These are phyloP conservation scores for Anguilla anguilla DNA, from an alignment of 2,797 vertebrate species.

Conservation along the genomic window DNA sequence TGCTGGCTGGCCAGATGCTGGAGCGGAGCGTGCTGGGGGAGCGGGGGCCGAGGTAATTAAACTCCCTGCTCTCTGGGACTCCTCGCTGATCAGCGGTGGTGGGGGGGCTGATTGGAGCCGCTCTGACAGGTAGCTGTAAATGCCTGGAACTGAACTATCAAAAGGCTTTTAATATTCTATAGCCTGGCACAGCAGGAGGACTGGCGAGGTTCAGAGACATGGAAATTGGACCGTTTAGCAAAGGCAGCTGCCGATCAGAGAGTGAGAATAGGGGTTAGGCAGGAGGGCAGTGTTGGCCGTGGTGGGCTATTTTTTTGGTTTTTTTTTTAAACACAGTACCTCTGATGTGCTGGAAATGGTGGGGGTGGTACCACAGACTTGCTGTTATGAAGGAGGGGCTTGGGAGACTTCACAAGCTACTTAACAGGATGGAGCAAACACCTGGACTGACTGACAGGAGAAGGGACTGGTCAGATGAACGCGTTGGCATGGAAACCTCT, in stretches of 20 bases:
- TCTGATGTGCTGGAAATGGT: background rate
- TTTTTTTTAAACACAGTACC: background rate
- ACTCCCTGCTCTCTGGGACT: background rate
- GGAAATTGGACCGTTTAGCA: background rate
- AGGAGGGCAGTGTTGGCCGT: background rate
- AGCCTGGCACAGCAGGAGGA: background rate
- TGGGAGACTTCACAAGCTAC: constrained; percentile 33
- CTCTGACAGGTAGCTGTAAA: background rate
- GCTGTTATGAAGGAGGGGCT: constrained; percentile 18
- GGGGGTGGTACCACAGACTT: background rate
- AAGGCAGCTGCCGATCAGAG: background rate
- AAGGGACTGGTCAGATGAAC: constrained; percentile 9
- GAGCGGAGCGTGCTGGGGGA: background rate
- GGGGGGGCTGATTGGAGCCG: background rate
- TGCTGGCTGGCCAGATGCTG: background rate
- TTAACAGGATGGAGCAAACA: constrained; percentile 20
- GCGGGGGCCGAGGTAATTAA: constrained; percentile 1
- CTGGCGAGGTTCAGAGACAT: background rate
- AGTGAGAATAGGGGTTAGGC: background rate
- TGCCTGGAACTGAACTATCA: background rate
- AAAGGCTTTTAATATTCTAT: background rate
- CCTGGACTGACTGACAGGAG: constrained; percentile 24
- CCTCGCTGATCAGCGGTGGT: background rate
- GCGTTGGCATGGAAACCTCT: constrained; percentile 52
- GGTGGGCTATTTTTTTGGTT: background rate